phyloP scores from a whole-genome alignment of 1,140 invertebrate genomes.

The Neuroterus valhalla region DNA sequence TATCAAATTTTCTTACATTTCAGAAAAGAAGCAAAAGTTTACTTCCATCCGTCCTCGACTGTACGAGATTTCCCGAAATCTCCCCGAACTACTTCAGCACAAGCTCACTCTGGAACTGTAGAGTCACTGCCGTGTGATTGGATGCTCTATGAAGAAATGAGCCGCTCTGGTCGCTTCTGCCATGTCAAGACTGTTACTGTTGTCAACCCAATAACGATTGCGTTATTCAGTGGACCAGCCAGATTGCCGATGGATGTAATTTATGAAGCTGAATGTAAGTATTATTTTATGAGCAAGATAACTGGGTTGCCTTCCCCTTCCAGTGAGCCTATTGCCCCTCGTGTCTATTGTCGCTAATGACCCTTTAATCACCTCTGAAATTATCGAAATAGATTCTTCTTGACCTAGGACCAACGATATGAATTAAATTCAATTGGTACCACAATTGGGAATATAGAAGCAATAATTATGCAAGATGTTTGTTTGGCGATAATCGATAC shows the following conservation, averaged over 20 bases:
- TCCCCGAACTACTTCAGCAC: slow-evolving; percentile 62
- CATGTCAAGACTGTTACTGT: slow-evolving; percentile 85
- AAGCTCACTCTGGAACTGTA: slow-evolving; percentile 70
- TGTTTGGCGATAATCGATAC: too few relatives aligned
- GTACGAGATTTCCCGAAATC: slow-evolving; percentile 75
- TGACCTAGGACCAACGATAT: too few relatives aligned
- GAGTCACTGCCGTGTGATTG: slow-evolving; percentile 84
- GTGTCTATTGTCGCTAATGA: too few relatives aligned
- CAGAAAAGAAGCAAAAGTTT: slow-evolving; percentile 84
- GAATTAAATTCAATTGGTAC: too few relatives aligned
- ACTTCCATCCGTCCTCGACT: slow-evolving; percentile 85
- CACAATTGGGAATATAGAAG: too few relatives aligned
- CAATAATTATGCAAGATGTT: too few relatives aligned
- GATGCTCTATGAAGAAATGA: slow-evolving; percentile 91
- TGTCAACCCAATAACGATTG: slow-evolving; percentile 87
- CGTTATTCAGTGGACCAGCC: slow-evolving; percentile 84
- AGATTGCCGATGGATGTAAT: slow-evolving; percentile 80
- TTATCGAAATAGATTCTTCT: too few relatives aligned
- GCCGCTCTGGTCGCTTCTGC: slow-evolving; percentile 78
- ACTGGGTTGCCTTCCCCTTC: too few relatives aligned
- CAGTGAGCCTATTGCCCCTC: too few relatives aligned
- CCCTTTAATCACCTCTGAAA: too few relatives aligned
- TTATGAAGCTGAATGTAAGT: slow-evolving; percentile 74
- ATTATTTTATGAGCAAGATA: slow-evolving; percentile 22
- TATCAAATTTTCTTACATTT: slow-evolving; percentile 39